Evolutionary conservation across 2,888 invertebrate species (phyloP).

Genomic region (Diadegma fenestrale): DNA sequence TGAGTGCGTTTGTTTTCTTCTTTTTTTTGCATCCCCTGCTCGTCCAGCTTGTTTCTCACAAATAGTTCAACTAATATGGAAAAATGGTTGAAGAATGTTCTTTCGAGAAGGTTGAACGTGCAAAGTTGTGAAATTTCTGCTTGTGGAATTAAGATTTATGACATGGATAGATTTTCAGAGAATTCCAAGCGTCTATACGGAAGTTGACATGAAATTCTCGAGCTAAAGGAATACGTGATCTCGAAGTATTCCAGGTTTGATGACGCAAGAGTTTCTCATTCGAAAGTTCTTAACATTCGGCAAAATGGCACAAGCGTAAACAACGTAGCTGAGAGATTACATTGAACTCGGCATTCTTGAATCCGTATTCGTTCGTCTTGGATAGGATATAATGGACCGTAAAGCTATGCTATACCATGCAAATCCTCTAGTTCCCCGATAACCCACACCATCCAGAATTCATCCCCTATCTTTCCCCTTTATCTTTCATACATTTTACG

Average conservation of each 20-base stretch:
- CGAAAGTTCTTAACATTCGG: slow-evolving; percentile 31
- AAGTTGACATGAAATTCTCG: not conserved
- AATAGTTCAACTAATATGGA: not conserved
- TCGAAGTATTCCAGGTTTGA: not conserved
- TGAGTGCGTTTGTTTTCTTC: too few relatives aligned
- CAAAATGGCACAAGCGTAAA: slow-evolving; percentile 46
- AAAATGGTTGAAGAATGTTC: not conserved
- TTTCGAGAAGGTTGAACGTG: not conserved
- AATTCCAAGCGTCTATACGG: not conserved
- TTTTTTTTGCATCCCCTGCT: not conserved
- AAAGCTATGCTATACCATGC: slow-evolving; percentile 21
- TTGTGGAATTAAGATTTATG: not conserved
- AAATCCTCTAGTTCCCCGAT: slow-evolving; percentile 56
- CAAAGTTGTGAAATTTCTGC: not conserved
- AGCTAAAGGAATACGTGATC: not conserved
- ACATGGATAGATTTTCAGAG: not conserved
- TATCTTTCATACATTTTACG: slow-evolving; percentile 48
- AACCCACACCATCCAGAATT: slow-evolving; percentile 30
- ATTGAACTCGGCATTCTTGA: slow-evolving; percentile 26
- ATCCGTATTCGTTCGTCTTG: slow-evolving; percentile 25
- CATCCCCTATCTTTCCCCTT: slow-evolving; percentile 24
- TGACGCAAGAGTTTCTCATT: slow-evolving; percentile 3
- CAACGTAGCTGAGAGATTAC: slow-evolving; percentile 54
- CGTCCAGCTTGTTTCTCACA: not conserved
- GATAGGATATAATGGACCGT: slow-evolving; percentile 48